Evolutionary conservation across 2,113 vertebrate genomes (phyloP).

Genomic region (Rallus limicola): DNA sequence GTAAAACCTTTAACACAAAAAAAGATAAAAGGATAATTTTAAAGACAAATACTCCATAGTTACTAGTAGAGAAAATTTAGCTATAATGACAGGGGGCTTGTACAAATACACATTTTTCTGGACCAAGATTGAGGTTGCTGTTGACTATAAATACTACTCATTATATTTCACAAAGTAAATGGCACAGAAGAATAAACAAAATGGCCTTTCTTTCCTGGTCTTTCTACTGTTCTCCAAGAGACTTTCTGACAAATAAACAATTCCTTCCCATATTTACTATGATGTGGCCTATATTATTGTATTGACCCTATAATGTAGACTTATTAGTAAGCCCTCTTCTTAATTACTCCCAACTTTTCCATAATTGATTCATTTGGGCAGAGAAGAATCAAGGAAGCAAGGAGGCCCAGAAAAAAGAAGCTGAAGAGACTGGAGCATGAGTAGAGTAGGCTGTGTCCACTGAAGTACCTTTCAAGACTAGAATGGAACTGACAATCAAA

Average conservation of each 20-base stretch:
- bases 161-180: background rate
- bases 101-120: background rate
- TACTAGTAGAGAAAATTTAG: background rate
- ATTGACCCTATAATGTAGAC: background rate
- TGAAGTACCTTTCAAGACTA: background rate
- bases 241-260: background rate
- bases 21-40: background rate
- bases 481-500: background rate
- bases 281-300: background rate
- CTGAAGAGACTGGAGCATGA: background rate
- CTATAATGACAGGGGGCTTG: fast-evolving
- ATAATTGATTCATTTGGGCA: background rate
- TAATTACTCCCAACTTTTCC: background rate
- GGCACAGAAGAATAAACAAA: background rate
- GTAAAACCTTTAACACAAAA: background rate
- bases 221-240: background rate
- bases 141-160: background rate
- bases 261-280: background rate
- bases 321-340: background rate
- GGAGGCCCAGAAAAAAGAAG: background rate
- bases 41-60: background rate
- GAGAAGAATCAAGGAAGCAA: background rate
- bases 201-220: background rate
- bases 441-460: background rate
- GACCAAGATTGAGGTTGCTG: background rate